A percentile compares a stretch with the other conserved stretches of the same genome.
Evolutionary conservation across 2,113 vertebrate genomes (phyloP).

Genomic region (Esox niger): DNA sequence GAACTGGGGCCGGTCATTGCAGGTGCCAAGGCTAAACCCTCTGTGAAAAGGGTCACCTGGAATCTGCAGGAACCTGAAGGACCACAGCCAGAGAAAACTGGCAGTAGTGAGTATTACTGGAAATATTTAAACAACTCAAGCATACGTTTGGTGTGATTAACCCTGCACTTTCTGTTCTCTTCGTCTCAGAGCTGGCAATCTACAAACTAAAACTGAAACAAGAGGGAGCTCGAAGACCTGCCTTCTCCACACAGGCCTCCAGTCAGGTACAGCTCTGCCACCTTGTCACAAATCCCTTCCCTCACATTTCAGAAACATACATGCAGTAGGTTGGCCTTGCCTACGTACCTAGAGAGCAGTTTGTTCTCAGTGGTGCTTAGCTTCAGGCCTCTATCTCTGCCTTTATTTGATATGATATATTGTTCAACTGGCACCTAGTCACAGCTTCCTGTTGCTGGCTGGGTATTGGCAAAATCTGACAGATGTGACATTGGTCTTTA

Average conservation of each 20-base stretch:
- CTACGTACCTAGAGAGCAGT: neutral
- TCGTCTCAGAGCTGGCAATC: conserved; percentile 72
- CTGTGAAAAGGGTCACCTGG: conserved; percentile 95
- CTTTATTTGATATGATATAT: too few relatives aligned
- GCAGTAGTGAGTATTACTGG: conserved; percentile 74
- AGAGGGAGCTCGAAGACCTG: conserved; percentile 78
- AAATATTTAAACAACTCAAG: too few relatives aligned
- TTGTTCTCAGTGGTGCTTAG: too few relatives aligned
- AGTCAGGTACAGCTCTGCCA: conserved; percentile 75
- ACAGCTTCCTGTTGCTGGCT: too few relatives aligned
- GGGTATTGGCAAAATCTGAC: too few relatives aligned
- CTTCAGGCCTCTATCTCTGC: too few relatives aligned
- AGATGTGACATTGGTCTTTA: too few relatives aligned
- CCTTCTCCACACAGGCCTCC: conserved; percentile 49
- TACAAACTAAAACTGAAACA: conserved; percentile 78
- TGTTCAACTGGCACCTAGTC: too few relatives aligned
- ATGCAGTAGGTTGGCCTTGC: conserved; percentile 19
- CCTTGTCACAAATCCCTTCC: too few relatives aligned
- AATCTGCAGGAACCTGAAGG: conserved; percentile 84
- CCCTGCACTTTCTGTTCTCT: neutral
- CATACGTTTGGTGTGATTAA: too few relatives aligned
- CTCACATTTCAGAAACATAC: too few relatives aligned
- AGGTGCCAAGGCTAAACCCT: conserved; percentile 73
- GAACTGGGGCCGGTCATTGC: conserved; percentile 46
- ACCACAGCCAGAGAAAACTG: conserved; percentile 63